These are phyloP conservation scores for Diacarnus erythraeanus DNA, from an alignment of 37 sponge, comb jelly and placozoan genomes.

Conservation along the genomic window DNA sequence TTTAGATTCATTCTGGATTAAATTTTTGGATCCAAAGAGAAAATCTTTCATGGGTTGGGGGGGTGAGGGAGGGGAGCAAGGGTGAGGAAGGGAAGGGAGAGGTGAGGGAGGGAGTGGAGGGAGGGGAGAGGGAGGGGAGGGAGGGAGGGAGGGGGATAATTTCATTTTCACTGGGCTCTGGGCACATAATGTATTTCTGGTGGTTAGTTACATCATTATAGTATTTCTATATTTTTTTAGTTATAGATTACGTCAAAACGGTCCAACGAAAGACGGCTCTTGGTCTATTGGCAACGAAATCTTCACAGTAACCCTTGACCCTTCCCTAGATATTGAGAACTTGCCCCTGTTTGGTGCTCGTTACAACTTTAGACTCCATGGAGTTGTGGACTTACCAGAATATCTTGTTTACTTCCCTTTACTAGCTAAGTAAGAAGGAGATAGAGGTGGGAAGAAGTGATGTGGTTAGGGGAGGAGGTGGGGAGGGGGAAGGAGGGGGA, in stretches of 20 bases:
- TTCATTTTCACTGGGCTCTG: neutral
- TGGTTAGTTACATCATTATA: neutral
- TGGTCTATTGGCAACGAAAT: constrained; percentile 57
- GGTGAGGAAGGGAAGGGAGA: too few relatives aligned
- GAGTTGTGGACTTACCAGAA: constrained; percentile 93
- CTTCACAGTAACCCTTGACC: constrained; percentile 50
- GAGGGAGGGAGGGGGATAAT: too few relatives aligned
- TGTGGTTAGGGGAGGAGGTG: too few relatives aligned
- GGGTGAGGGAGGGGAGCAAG: too few relatives aligned
- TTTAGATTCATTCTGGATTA: too few relatives aligned
- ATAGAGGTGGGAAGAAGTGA: too few relatives aligned
- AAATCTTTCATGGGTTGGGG: too few relatives aligned
- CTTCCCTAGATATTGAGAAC: constrained; percentile 45
- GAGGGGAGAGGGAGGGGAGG: too few relatives aligned
- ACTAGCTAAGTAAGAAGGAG: constrained; percentile 53
- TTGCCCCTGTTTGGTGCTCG: constrained; percentile 92
- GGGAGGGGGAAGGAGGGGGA: too few relatives aligned
- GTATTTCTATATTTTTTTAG: constrained; percentile 5
- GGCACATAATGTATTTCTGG: neutral
- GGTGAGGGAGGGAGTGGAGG: too few relatives aligned
- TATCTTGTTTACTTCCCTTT: constrained; percentile 95
- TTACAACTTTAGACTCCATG: constrained; percentile 92
- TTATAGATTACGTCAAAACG: constrained; percentile 30
- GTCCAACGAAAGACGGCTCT: constrained; percentile 28
- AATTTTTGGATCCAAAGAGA: too few relatives aligned